Base-by-base conservation (phyloP, 1,140 invertebrate genomes). In the Platyscapa corneri region DNA sequence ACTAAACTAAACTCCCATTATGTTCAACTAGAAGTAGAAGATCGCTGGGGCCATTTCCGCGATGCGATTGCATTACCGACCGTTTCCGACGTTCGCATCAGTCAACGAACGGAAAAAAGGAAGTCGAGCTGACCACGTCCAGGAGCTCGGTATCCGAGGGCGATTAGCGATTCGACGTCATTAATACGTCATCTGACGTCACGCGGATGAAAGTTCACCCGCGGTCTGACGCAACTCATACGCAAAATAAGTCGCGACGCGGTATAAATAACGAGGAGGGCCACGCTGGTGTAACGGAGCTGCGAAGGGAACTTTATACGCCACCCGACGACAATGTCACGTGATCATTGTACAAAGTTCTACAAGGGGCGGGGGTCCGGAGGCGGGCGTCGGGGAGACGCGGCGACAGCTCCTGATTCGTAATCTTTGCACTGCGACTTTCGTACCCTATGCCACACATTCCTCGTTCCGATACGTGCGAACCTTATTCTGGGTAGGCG, bases 251-350 rank as follows among this genome's bases (percentile, higher is more conserved):
- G 27, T n/a, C 32, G 3, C 23, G 27, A 42, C 34, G 70, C 16
- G 70, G n/a, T 60, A 64, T 83, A 83, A 83, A 83, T 76, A 83
- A 74, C 65, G 65, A n/a, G n/a, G 53, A 23, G 10, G 20, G 56
- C 0, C 30, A 42, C 76, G 53, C 18, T 23, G 56, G 27, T 2
- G 49, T 10, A 14, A 2, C 49, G 16, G 16, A 18, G 56, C 23
- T 3, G 56, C 6, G 5, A 23, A 60, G 27, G 56, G 2, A 53
- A 64, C 37, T 39, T 39, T 37, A 12, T 53, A 14, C 49, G 49
- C 49, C 49, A 53, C 18, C 16, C 79, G 42, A 64, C 32, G 32
- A 20, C 49, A 18, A 23, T n/a, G 77, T 70, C 79, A 70, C 79
- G 64, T 37, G 42, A 81, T 46, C 37, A 18, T 18, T 60, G 12